Evolutionary conservation across 23 tunicate species (phyloP).

Genomic region (Clavelina lepadiformis): DNA sequence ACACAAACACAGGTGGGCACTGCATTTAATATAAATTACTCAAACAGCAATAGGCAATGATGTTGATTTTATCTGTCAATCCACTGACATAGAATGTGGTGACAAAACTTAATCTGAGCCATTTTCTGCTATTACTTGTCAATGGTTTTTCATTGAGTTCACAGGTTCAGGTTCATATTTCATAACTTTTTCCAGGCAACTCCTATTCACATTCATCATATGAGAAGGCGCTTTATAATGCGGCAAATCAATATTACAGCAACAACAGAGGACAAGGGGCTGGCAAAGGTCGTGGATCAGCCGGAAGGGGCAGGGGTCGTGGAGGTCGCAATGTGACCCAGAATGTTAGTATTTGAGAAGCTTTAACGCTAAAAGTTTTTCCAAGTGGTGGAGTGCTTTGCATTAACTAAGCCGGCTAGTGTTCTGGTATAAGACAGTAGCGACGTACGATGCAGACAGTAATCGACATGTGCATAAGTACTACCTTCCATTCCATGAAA

Average conservation of each 20-base stretch:
- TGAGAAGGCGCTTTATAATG: slow-evolving; percentile 49
- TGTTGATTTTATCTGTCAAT: too few species aligned
- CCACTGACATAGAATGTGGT: too few species aligned
- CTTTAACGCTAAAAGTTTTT: too few species aligned
- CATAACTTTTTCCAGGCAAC: not conserved
- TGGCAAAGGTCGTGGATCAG: slow-evolving; percentile 19
- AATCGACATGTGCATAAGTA: not conserved
- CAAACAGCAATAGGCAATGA: not conserved
- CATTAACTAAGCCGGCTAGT: slow-evolving; percentile 73
- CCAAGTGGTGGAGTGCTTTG: too few species aligned
- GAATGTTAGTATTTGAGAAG: too few species aligned
- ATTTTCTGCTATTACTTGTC: too few species aligned
- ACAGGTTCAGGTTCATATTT: not conserved
- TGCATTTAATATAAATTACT: not conserved
- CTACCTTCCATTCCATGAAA: not conserved
- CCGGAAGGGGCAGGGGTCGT: slow-evolving; percentile 32
- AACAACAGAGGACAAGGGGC: slow-evolving; percentile 25
- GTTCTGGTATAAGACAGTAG: slow-evolving; percentile 13
- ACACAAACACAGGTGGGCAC: too few species aligned
- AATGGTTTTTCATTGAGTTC: not conserved
- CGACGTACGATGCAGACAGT: slow-evolving; percentile 73
- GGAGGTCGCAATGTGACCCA: too few species aligned
- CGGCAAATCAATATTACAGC: slow-evolving; percentile 53
- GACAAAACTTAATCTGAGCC: too few species aligned
- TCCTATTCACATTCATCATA: slow-evolving; percentile 51